These are phyloP conservation scores for Alviniconcha marisindica DNA, from an alignment of 1,140 invertebrate species.

Conservation along the genomic window DNA sequence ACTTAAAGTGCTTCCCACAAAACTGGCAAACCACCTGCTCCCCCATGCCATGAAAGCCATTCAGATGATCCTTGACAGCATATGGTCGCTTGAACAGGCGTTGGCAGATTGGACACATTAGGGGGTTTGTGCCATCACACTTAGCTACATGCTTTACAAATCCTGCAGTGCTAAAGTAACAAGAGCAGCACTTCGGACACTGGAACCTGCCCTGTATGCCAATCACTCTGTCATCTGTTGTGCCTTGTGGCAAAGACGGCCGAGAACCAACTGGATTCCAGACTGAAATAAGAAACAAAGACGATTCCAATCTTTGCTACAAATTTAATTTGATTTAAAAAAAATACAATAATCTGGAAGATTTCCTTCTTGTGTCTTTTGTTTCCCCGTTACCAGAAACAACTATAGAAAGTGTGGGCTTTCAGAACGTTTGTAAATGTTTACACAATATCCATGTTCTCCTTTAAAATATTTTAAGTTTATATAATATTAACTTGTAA, in stretches of 20 bases:
- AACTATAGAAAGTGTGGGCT: no score
- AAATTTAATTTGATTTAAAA: no score
- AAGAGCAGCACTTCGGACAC: slow-evolving; percentile 17
- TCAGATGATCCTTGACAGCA: slow-evolving; percentile 48
- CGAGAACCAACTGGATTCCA: not conserved
- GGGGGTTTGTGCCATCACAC: slow-evolving; percentile 34
- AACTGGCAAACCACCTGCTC: slow-evolving; percentile 42
- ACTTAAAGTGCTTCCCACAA: slow-evolving; percentile 50
- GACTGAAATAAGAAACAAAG: slow-evolving; percentile 18
- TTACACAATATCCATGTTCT: no score
- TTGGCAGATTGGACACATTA: slow-evolving; percentile 30
- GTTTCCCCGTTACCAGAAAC: no score
- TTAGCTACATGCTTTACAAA: slow-evolving; percentile 8
- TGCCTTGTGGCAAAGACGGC: not conserved
- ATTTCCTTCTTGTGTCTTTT: no score
- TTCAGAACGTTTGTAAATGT: no score
- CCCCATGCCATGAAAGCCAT: slow-evolving; percentile 50
- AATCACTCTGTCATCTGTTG: not conserved
- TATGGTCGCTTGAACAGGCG: slow-evolving; percentile 46
- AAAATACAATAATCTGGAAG: no score
- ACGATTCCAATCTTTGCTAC: no score
- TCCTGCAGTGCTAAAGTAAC: not conserved
- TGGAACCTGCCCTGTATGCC: not conserved
- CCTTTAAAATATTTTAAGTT: no score
- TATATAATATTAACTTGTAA: no score